These are phyloP conservation scores for Haliclona indistincta DNA, from an alignment of 37 sponge, comb jelly and placozoan species.

Conservation along the genomic window DNA sequence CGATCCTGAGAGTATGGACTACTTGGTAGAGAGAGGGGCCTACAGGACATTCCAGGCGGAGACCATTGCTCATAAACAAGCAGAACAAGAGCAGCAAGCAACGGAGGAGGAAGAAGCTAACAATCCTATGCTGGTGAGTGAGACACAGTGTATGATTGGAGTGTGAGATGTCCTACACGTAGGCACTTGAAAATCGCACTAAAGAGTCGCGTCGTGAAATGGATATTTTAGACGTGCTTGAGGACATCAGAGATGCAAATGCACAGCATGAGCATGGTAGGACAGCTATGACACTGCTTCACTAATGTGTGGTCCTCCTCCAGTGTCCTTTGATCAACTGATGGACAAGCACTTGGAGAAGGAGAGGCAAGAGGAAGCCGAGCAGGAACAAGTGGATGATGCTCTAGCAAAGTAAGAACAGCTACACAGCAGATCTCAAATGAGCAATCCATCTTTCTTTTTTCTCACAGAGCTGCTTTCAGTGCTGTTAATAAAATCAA, in stretches of 20 bases:
- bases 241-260: conserved; percentile 94
- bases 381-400: conserved; percentile 72
- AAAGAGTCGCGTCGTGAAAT: conserved; percentile 95
- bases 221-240: conserved; percentile 96
- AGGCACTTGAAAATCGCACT: conserved; percentile 93
- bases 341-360: conserved; percentile 58
- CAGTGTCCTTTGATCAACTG: conserved; percentile 65
- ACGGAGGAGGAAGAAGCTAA: conserved; percentile 94
- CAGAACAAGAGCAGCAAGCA: conserved; percentile 66
- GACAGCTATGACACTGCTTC: background rate
- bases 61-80: conserved; percentile 77
- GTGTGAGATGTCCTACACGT: background rate
- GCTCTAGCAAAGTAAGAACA: conserved; percentile 49
- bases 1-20: conserved; percentile 96
- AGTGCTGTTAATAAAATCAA: no score
- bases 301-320: background rate
- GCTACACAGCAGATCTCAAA: no score
- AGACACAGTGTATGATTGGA: background rate
- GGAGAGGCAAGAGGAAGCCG: conserved; percentile 44
- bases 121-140: conserved; percentile 89
- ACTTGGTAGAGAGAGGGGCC: conserved; percentile 94
- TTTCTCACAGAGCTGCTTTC: no score
- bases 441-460: no score
- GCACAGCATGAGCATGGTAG: conserved; percentile 78
- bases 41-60: conserved; percentile 93